phyloP scores from a whole-genome alignment of 2,888 invertebrate species.

The Heteromyza rotundicornis region DNA sequence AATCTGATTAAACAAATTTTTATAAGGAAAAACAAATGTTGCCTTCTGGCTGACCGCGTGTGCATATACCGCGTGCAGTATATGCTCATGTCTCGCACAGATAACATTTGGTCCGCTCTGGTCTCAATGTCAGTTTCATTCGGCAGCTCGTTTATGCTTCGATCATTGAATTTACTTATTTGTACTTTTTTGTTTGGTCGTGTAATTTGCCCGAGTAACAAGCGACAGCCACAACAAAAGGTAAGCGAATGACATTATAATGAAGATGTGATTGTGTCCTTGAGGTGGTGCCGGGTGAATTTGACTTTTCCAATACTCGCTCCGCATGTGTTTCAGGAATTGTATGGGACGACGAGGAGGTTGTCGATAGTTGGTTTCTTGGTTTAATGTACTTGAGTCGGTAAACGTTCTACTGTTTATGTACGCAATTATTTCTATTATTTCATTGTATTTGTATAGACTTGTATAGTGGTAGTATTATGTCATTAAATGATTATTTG shows the following conservation, averaged over 20 bases:
- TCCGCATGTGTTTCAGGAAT: not conserved
- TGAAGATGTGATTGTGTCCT: constrained; percentile 1
- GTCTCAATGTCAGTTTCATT: not conserved
- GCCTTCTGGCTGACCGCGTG: not conserved
- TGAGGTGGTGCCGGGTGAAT: not conserved
- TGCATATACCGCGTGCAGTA: not conserved
- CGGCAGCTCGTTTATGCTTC: not conserved
- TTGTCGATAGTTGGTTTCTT: not conserved
- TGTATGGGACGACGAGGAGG: no score
- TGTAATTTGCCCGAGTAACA: not conserved
- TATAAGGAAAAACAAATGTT: not conserved
- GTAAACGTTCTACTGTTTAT: no score
- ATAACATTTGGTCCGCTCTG: not conserved
- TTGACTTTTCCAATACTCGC: not conserved
- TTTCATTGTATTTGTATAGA: no score
- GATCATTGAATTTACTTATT: not conserved
- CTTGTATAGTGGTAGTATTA: no score
- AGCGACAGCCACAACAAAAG: not conserved
- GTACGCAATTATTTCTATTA: no score
- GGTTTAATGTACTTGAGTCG: no score
- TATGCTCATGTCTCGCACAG: not conserved
- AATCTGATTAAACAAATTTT: not conserved
- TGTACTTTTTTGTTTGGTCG: not conserved
- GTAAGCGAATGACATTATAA: not conserved
- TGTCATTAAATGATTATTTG: no score